Evolutionary conservation across 2,888 invertebrate genomes (phyloP).

Genomic region (Tillus elongatus): DNA sequence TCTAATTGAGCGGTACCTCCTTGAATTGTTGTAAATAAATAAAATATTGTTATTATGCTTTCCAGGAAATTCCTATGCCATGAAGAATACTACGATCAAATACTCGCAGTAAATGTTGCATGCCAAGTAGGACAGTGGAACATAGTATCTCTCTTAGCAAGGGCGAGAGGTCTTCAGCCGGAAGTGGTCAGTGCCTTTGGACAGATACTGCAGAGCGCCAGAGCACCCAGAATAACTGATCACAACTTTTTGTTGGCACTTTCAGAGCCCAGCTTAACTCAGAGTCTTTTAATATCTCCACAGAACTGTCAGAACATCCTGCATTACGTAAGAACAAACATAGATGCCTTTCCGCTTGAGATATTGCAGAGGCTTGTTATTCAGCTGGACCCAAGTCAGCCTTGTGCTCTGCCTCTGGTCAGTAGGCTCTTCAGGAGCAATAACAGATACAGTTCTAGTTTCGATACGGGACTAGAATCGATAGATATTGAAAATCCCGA

Average conservation of each 20-base stretch:
- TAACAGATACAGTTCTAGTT: constrained; percentile 38
- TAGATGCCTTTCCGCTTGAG: constrained; percentile 31
- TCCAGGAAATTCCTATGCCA: constrained; percentile 49
- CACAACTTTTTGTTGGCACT: constrained; percentile 35
- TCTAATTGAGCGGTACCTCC: no score
- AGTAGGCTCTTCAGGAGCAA: constrained; percentile 33
- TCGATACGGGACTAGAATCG: constrained; percentile 46
- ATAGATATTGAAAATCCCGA: constrained; percentile 38
- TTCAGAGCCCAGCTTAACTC: constrained; percentile 38
- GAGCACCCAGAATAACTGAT: constrained; percentile 29
- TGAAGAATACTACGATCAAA: constrained; percentile 57
- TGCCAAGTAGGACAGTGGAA: constrained; percentile 55
- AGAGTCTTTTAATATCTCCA: constrained; percentile 35
- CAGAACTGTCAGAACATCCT: constrained; percentile 34
- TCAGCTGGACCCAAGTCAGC: constrained; percentile 55
- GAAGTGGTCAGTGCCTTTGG: constrained; percentile 50
- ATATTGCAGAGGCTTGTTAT: constrained; percentile 44
- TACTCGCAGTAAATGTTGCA: constrained; percentile 52
- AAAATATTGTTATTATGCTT: constrained; percentile 20
- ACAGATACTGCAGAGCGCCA: constrained; percentile 41
- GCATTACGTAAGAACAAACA: constrained; percentile 31
- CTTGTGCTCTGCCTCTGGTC: constrained; percentile 43
- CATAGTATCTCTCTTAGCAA: constrained; percentile 45
- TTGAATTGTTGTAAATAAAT: no score
- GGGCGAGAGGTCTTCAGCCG: constrained; percentile 46